These are phyloP conservation scores for Calephelis perditalis DNA, from an alignment of 2,888 invertebrate species.

Conservation along the genomic window DNA sequence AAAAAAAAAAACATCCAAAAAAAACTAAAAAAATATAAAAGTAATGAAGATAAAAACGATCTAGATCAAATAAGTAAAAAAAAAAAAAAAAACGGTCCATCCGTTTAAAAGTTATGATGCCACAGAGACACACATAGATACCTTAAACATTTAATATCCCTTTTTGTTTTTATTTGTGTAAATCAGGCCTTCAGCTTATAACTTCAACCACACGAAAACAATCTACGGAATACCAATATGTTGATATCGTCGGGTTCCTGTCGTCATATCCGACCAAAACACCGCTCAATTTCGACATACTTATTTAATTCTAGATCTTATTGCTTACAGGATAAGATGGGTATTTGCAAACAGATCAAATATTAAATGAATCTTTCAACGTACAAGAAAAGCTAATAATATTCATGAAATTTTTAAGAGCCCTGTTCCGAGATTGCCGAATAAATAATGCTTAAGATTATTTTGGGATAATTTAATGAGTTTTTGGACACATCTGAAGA, in stretches of 20 bases:
- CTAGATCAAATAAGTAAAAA: too few relatives aligned
- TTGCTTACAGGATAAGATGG: neutral
- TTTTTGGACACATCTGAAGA: neutral
- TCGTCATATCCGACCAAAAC: constrained; percentile 35
- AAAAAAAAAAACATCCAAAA: too few relatives aligned
- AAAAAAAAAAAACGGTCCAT: too few relatives aligned
- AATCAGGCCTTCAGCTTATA: constrained; percentile 29
- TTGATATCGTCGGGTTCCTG: constrained; percentile 47
- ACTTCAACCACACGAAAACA: constrained; percentile 35
- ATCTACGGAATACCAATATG: constrained; percentile 58
- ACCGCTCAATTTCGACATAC: neutral
- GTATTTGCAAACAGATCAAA: neutral
- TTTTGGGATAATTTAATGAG: neutral
- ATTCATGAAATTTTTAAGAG: constrained; percentile 17
- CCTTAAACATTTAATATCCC: too few relatives aligned
- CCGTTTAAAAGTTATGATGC: too few relatives aligned
- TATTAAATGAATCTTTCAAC: neutral
- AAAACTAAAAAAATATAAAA: too few relatives aligned
- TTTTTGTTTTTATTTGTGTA: too few relatives aligned
- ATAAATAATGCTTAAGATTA: neutral
- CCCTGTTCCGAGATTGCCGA: constrained; percentile 9
- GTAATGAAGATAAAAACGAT: too few relatives aligned
- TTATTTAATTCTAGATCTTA: constrained; percentile 3
- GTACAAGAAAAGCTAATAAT: constrained; percentile 9
- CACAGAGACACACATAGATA: too few relatives aligned